A percentile compares a stretch with the other conserved stretches of the same genome.
Conservation (phyloP, 30 jellyfish, hydroid and myxozoan species). For the Mastigias papua region DNA sequence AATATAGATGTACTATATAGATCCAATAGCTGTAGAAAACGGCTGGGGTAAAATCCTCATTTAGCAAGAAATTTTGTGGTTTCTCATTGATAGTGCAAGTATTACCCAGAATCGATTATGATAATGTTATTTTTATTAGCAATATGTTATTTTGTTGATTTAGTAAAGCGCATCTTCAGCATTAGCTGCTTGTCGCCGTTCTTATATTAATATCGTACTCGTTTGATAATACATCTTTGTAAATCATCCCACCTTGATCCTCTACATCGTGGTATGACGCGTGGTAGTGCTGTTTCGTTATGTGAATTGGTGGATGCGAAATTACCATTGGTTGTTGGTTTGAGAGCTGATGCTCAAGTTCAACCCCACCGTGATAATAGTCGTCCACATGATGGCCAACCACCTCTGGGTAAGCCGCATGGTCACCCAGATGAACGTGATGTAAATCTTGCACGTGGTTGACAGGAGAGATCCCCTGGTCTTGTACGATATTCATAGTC, state of each 20-base stretch:
- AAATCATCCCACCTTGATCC: slow-evolving; percentile 42
- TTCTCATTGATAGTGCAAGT: no score
- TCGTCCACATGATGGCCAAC: slow-evolving; percentile 19
- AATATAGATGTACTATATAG: no score
- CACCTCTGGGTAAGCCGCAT: slow-evolving; percentile 25
- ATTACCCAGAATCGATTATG: no score
- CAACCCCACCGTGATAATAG: slow-evolving; percentile 24
- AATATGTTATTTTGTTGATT: no score
- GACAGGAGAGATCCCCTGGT: slow-evolving; percentile 15
- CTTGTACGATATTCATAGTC: slow-evolving; percentile 20
- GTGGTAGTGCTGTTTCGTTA: slow-evolving; percentile 41
- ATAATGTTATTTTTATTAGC: no score
- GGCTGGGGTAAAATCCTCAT: no score
- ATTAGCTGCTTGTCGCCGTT: no score
- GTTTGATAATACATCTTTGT: background rate
- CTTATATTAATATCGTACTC: no score
- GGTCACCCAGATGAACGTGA: background rate
- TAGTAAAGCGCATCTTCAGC: no score
- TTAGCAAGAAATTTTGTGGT: no score
- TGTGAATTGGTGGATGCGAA: slow-evolving; percentile 63
- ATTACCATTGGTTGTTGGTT: slow-evolving; percentile 47
- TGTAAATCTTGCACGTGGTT: slow-evolving; percentile 11
- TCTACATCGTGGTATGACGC: slow-evolving; percentile 48
- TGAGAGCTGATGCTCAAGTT: slow-evolving; percentile 37
- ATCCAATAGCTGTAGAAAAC: no score